Evolutionary conservation across 2,888 invertebrate species (phyloP), one percentile per base, ranked within the genome.

Genomic region (Campoplex capitator): DNA sequence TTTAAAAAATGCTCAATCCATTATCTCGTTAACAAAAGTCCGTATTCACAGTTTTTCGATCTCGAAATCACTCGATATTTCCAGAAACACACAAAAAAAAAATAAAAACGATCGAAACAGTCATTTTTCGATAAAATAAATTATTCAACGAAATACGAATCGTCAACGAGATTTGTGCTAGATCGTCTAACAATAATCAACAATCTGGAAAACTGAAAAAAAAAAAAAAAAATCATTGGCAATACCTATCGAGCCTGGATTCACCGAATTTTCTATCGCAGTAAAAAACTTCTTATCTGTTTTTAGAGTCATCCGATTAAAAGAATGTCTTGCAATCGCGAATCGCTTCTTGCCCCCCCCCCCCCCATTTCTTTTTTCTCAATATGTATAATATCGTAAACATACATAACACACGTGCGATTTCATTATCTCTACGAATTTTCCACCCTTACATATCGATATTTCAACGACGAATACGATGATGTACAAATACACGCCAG

Each of bases 131-230:
- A 76, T 6, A 38, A 38, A 38, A 38, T 4, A 62, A 74, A 38
- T 54, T 78, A 35, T 79, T 32, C 78, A 70, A 11, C 11, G 11
- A 45, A 13, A 45, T 45, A 73, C 23, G n/a, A 54, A 68, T 65
- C 13, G 48, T 75, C 51, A 51, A 73, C 67, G 48, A 28, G 13
- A 67, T 73, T 84, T 73, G 86, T 83, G 83, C 83, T 80, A 62
- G 67, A 73, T 80, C 58, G 71, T 71, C 35, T 83, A 71, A 67
- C 23, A 82, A 62, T 74, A 78, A 71, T 75, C 78, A 54, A 78
- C 78, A 82, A 70, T 78, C 74, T 83, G 85, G 83, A 78, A 83
- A 86, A 85, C 78, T 35, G 51, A 38, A 58, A 23, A 23, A 48
- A 54, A 71, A 48, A 71, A 58, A 35, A 54, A 71, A 48, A 71